Percentiles rank a stretch among this genome's conserved stretches.
Evolutionary conservation across 2,888 invertebrate species (phyloP).

Genomic region (Drosophila meridionalis): DNA sequence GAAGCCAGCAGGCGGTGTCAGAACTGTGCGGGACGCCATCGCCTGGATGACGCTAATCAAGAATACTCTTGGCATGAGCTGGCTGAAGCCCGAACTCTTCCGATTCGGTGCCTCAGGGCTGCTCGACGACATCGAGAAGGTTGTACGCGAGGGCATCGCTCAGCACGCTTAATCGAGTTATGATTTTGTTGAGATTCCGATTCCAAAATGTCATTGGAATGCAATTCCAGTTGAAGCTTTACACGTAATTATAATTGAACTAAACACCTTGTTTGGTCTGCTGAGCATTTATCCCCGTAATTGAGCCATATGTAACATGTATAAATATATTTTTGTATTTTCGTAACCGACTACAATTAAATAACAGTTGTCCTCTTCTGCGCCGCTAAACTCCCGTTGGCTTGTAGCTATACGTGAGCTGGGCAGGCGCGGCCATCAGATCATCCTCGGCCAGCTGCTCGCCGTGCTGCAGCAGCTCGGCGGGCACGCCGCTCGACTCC

Average conservation of each 20-base stretch:
- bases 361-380: slow-evolving; percentile 35
- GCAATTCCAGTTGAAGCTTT: slow-evolving; percentile 10
- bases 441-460: slow-evolving; percentile 71
- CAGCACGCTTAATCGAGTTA: slow-evolving; percentile 3
- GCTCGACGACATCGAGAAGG: slow-evolving; percentile 90
- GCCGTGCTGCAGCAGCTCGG: slow-evolving; percentile 59
- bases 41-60: slow-evolving; percentile 94
- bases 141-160: slow-evolving; percentile 71
- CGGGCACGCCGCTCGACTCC: slow-evolving; percentile 26
- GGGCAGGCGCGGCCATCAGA: slow-evolving; percentile 78
- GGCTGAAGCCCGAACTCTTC: slow-evolving; percentile 93
- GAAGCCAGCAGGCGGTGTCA: slow-evolving; percentile 99
- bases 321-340: slow-evolving; percentile 56
- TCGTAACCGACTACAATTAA: slow-evolving; percentile 61
- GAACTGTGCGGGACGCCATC: slow-evolving; percentile 93
- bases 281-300: slow-evolving; percentile 21
- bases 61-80: slow-evolving; percentile 93
- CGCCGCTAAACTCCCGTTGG: slow-evolving; percentile 25
- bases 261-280: slow-evolving; percentile 16
- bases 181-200: neutral
- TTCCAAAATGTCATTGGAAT: neutral
- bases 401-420: slow-evolving; percentile 55
- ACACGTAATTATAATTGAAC: slow-evolving; percentile 10
- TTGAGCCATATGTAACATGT: slow-evolving; percentile 15
- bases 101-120: slow-evolving; percentile 98